phyloP scores from a whole-genome alignment of 1,140 invertebrate species.

The Drosophila sp. region DNA sequence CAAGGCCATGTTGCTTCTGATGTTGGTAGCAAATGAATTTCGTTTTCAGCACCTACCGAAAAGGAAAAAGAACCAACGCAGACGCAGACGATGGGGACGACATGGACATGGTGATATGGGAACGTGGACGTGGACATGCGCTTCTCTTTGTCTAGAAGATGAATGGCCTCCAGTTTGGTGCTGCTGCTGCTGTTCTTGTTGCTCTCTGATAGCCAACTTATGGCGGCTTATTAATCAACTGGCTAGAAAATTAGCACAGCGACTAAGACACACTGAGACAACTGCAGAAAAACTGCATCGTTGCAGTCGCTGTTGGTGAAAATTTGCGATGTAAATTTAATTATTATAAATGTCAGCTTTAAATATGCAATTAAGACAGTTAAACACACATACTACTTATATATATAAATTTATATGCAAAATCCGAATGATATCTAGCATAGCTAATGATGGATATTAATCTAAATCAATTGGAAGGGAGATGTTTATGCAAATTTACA shows the following conservation, averaged over 20 bases:
- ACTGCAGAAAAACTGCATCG: constrained; percentile 28
- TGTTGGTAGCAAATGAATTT: constrained; percentile 68
- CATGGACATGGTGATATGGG: neutral
- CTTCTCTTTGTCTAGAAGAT: constrained; percentile 75
- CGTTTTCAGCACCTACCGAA: constrained; percentile 68
- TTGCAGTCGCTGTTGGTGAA: constrained; percentile 23
- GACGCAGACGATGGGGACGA: neutral
- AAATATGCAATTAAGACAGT: constrained; percentile 72
- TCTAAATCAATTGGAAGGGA: constrained; percentile 15
- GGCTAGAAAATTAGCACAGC: constrained; percentile 69
- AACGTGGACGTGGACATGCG: constrained; percentile 16
- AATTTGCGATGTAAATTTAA: constrained; percentile 63
- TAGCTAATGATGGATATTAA: constrained; percentile 11
- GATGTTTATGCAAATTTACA: constrained; percentile 4
- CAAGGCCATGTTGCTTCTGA: constrained; percentile 55
- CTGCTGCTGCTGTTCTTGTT: constrained; percentile 22
- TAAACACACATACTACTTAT: constrained; percentile 13
- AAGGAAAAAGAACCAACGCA: constrained; percentile 35
- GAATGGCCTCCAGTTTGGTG: constrained; percentile 54
- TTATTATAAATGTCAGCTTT: constrained; percentile 80
- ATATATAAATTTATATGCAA: neutral
- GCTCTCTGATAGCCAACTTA: constrained; percentile 68
- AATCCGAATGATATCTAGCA: constrained; percentile 1
- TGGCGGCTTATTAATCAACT: constrained; percentile 75
- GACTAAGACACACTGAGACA: constrained; percentile 24